Evolutionary conservation across 1,140 invertebrate species (phyloP).

Genomic region (Drosophila fuyamai): DNA sequence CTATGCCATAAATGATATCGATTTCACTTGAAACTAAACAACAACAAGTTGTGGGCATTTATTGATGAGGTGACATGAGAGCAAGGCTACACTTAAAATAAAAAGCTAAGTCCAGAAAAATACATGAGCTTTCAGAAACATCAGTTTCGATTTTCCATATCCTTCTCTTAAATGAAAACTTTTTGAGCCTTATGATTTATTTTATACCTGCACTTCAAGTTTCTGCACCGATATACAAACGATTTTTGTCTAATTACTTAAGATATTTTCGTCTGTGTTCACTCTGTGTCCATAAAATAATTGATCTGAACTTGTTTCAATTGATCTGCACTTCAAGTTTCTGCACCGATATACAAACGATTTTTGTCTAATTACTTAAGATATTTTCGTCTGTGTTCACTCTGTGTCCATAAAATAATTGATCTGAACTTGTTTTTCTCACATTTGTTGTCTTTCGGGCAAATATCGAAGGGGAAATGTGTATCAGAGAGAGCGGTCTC

Average conservation of each 20-base stretch:
- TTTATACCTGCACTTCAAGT: no score
- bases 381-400: background rate
- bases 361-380: background rate
- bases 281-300: no score
- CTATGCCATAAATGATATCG: slow-evolving; percentile 67
- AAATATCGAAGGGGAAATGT: background rate
- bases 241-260: no score
- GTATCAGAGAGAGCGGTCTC: slow-evolving; percentile 17
- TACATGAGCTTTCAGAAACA: background rate
- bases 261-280: no score
- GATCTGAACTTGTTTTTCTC: slow-evolving; percentile 37
- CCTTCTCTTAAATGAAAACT: no score
- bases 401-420: background rate
- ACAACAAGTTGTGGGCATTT: slow-evolving; percentile 64
- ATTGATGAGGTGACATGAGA: slow-evolving; percentile 69
- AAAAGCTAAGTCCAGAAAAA: background rate
- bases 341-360: no score
- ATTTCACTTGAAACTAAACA: slow-evolving; percentile 64
- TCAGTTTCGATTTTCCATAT: no score
- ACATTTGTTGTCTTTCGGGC: slow-evolving; percentile 36
- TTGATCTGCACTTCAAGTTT: no score
- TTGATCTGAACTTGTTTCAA: no score
- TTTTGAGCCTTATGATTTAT: no score
- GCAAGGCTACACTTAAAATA: slow-evolving; percentile 9
- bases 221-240: no score